Evolutionary conservation across 2,888 invertebrate genomes (phyloP).

Genomic region (Trachelus troglodyta): DNA sequence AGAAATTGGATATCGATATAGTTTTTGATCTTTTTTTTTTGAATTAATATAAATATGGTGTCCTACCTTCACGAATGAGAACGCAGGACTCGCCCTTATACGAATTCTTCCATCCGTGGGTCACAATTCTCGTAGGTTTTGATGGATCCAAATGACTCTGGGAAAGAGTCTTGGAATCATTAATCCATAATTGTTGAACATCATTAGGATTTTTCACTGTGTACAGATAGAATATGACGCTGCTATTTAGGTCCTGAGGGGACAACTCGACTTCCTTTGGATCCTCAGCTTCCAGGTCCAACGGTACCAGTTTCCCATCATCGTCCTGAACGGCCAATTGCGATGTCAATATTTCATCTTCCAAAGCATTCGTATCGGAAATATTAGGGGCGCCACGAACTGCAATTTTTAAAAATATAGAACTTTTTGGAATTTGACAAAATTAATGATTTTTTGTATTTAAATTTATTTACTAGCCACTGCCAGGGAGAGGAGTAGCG

Average conservation of each 20-base stretch:
- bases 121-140: constrained; percentile 48
- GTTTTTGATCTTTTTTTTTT: neutral
- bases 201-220: constrained; percentile 32
- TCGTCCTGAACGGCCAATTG: constrained; percentile 27
- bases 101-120: constrained; percentile 52
- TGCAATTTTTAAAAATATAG: neutral
- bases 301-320: constrained; percentile 30
- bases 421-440: neutral
- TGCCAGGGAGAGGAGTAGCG: neutral
- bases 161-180: constrained; percentile 34
- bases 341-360: fast-evolving
- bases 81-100: constrained; percentile 32
- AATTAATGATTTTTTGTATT: neutral
- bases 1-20: neutral
- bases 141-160: constrained; percentile 40
- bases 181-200: constrained; percentile 29
- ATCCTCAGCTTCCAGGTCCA: constrained; percentile 18
- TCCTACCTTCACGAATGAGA: constrained; percentile 49
- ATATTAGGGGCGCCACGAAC: neutral
- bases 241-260: constrained; percentile 8
- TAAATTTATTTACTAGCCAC: neutral
- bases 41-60: neutral
- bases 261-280: constrained; percentile 15
- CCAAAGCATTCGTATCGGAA: neutral
- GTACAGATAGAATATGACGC: constrained; percentile 45